Base-by-base conservation (phyloP, 2,113 vertebrate species). In the Myrmophylax atrothorax region DNA sequence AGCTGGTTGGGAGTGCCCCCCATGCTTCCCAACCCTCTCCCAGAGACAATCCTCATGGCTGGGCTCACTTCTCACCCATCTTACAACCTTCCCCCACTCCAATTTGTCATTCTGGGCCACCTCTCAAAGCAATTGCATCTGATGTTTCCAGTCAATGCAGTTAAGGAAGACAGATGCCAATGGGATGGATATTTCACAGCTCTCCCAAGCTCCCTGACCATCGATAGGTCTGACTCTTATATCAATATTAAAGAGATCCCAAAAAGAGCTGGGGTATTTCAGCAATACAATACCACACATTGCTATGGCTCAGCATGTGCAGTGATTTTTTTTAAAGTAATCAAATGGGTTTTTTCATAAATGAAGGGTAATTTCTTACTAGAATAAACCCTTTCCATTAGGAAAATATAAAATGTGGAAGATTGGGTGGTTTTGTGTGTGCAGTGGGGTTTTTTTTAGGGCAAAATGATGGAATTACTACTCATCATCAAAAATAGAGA, bases 401-500 rank as follows among this genome's bases (percentile, higher is more conserved):
- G 90, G 56, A 90, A 91, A 91, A 94, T 14, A 66, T 7, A 31
- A 89, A 86, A 46, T 10, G 37, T 46, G 59, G 90, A 35, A 73
- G 67, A 63, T 4, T 9, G 67, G 85, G 67, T 73, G 46, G 44
- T 19, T 89, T 59, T 15, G 33, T 59, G 56, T n/a, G n/a, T 11
- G 1, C 3, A 2, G 10, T 1, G 52, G 69, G 28, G 12, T 28
- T 29, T 13, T n/a, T 79, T 91, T 72, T 38, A 64, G 75, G 78
- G 59, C 2, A 3, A 74, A 96, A 67, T 8, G 0, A 38, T 78
- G 84, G 84, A 91, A 95, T 94, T 95, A 35, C 89, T 60, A 59
- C 91, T 93, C 81, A 73, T 93, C 92, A 86, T 85, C 81, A 58
- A 44, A 91, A 94, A 83, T 2, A 84, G 79, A 50, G 93, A 74